Conservation (phyloP, 1,140 invertebrate genomes). For the Zaprionus ghesquierei region DNA sequence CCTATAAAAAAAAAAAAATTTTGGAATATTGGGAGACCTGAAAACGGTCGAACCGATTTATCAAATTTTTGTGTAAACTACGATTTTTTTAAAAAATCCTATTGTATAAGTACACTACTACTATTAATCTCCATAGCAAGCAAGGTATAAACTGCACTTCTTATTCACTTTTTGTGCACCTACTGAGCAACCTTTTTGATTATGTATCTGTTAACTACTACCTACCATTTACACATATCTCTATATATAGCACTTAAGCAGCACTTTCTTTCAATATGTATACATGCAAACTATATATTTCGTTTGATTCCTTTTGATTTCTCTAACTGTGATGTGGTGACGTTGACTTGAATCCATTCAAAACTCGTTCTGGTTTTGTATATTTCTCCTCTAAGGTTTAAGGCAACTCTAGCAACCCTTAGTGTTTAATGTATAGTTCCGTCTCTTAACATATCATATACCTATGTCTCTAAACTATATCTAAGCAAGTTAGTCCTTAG, state of each 20-base stretch:
- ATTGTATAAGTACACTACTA: conserved; percentile 52
- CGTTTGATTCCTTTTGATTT: conserved; percentile 32
- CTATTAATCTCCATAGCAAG: conserved; percentile 49
- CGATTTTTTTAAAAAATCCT: conserved; percentile 40
- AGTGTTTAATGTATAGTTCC: conserved; percentile 42
- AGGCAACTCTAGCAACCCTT: conserved; percentile 45
- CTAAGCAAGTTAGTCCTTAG: conserved; percentile 52
- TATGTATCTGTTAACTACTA: conserved; percentile 43
- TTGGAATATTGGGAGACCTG: conserved; percentile 16
- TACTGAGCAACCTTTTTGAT: conserved; percentile 56
- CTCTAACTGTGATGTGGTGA: conserved; percentile 75
- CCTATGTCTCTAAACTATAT: conserved; percentile 21
- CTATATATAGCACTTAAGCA: conserved; percentile 55
- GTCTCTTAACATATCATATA: not conserved
- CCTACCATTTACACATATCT: conserved; percentile 7
- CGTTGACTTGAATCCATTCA: conserved; percentile 58
- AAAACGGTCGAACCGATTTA: conserved; percentile 15
- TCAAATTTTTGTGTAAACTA: conserved; percentile 65
- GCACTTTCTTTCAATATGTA: conserved; percentile 50
- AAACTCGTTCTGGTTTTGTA: conserved; percentile 61
- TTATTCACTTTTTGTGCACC: conserved; percentile 67
- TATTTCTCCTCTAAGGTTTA: conserved; percentile 53
- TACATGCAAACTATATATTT: conserved; percentile 22
- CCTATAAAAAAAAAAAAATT: conserved; percentile 32
- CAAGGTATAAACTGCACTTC: conserved; percentile 69